These are phyloP conservation scores for Argopecten irradians DNA, from an alignment of 1,140 invertebrate genomes.

Conservation along the genomic window DNA sequence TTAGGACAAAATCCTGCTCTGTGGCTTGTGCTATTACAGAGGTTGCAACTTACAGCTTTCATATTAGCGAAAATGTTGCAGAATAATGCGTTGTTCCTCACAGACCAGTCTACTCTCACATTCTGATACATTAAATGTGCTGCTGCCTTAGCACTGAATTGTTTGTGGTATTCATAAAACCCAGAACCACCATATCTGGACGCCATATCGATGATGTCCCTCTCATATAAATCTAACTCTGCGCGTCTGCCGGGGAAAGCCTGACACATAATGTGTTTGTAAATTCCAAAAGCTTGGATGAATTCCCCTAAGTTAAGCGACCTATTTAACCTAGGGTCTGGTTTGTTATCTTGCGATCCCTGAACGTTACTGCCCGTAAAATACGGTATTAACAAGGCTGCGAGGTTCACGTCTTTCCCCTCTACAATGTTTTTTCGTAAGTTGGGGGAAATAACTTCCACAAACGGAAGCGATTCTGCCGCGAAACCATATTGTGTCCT, in stretches of 20 bases:
- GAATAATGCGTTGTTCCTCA: not conserved
- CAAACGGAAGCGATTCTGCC: slow-evolving; percentile 25
- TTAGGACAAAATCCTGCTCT: not conserved
- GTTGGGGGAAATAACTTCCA: not conserved
- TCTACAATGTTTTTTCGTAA: not conserved
- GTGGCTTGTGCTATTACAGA: not conserved
- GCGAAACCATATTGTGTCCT: not conserved
- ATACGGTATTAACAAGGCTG: not conserved
- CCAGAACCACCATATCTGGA: not conserved
- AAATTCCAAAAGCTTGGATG: slow-evolving; percentile 43
- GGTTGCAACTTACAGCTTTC: not conserved
- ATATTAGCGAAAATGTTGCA: not conserved
- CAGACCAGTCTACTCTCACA: too few species aligned
- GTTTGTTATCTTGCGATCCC: not conserved
- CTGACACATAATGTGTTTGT: slow-evolving; percentile 44
- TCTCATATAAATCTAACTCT: slow-evolving; percentile 43
- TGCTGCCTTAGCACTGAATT: too few species aligned
- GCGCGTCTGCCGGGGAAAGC: slow-evolving; percentile 12
- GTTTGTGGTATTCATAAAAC: slow-evolving; percentile 49
- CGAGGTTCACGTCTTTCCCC: slow-evolving; percentile 25
- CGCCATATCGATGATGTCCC: slow-evolving; percentile 42
- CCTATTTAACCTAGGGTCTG: slow-evolving; percentile 34
- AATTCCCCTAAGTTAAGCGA: slow-evolving; percentile 28
- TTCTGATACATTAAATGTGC: too few species aligned
- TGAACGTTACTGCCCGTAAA: not conserved